These are phyloP conservation scores for Galerucella nymphaeae DNA, from an alignment of 2,888 invertebrate species.

Conservation along the genomic window DNA sequence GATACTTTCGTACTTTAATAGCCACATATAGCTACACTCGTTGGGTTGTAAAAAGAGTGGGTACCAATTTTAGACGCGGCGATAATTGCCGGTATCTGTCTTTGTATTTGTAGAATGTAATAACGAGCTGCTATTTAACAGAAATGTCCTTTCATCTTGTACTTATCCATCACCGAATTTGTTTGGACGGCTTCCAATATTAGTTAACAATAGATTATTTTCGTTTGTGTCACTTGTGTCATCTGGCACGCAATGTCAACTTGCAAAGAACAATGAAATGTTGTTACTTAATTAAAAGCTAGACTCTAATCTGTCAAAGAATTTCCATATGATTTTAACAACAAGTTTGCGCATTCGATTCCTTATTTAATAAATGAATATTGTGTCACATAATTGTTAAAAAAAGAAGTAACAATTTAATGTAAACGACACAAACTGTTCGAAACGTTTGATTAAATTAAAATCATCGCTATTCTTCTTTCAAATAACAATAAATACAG, in stretches of 20 bases:
- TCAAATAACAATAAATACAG: slow-evolving; percentile 14
- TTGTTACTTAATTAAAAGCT: background rate
- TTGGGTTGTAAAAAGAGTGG: background rate
- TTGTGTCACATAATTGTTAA: background rate
- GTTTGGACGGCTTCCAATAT: slow-evolving; percentile 53
- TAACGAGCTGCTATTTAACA: slow-evolving; percentile 28
- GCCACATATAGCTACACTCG: background rate
- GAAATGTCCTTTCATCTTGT: slow-evolving; percentile 49
- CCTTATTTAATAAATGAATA: background rate
- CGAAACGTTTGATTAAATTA: slow-evolving; percentile 8
- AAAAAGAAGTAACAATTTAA: background rate
- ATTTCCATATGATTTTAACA: too few species aligned
- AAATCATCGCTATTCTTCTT: slow-evolving; percentile 14
- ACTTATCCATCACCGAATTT: slow-evolving; percentile 51
- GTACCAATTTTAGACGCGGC: slow-evolving; percentile 19
- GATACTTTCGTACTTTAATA: background rate
- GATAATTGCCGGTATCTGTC: slow-evolving; percentile 31
- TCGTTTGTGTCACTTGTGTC: slow-evolving; percentile 40
- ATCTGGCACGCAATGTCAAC: slow-evolving; percentile 42
- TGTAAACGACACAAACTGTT: slow-evolving; percentile 5
- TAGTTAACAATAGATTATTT: slow-evolving; percentile 48
- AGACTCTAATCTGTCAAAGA: background rate
- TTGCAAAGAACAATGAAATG: slow-evolving; percentile 32
- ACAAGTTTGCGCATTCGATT: too few species aligned
- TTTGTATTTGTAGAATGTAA: slow-evolving; percentile 28